phyloP scores from a whole-genome alignment of 2,797 vertebrate genomes.

The Neosilurus hyrtlii region DNA sequence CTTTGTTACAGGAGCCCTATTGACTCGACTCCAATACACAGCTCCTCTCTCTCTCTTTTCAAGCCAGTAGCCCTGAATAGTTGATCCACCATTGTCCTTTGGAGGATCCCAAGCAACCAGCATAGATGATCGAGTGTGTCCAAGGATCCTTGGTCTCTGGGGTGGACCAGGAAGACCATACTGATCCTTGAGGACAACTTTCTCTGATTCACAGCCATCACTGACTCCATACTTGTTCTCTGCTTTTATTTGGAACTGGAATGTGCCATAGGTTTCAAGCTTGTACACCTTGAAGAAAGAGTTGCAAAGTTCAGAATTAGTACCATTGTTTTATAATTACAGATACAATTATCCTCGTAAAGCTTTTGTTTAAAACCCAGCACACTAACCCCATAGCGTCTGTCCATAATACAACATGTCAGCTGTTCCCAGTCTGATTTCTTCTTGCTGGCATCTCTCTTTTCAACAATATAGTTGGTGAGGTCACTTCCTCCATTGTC shows the following conservation, averaged over 20 bases:
- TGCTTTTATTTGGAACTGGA: constrained; percentile 92
- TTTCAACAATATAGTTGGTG: constrained; percentile 91
- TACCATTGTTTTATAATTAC: not conserved
- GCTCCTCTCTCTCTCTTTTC: constrained; percentile 95
- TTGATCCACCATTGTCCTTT: constrained; percentile 88
- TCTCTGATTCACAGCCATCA: constrained; percentile 96
- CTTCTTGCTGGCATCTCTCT: constrained; percentile 92
- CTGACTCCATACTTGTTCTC: constrained; percentile 93
- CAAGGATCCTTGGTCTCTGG: constrained; percentile 85
- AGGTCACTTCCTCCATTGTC: constrained; percentile 97
- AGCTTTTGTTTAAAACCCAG: not conserved
- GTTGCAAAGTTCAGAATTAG: constrained; percentile 1
- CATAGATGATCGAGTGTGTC: constrained; percentile 85
- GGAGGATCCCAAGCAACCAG: constrained; percentile 92
- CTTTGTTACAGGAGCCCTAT: constrained; percentile 89
- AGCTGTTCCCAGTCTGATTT: constrained; percentile 92
- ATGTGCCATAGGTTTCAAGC: constrained; percentile 82
- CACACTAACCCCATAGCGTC: constrained; percentile 81
- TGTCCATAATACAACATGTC: constrained; percentile 84
- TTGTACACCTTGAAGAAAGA: constrained; percentile 83
- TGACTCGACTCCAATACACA: constrained; percentile 92
- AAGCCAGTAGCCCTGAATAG: constrained; percentile 95
- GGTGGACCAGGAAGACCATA: constrained; percentile 94
- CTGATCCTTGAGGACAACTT: constrained; percentile 89
- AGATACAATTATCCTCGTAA: not conserved